Conservation (phyloP, 2,113 vertebrate genomes). For the Halichoeres trimaculatus region DNA sequence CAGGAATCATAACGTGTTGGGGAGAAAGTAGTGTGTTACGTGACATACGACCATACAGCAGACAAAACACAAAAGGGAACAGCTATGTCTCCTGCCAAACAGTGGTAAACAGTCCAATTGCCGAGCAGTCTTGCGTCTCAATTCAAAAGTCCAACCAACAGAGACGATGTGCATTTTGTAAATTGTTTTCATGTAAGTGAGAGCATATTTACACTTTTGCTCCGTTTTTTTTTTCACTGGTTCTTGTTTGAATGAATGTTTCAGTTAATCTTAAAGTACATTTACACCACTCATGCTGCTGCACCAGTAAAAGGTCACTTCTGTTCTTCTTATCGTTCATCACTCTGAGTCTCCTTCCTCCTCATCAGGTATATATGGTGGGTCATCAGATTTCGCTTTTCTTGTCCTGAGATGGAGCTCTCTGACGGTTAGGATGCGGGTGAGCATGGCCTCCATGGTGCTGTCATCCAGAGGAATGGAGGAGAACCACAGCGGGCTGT, state of each 20-base stretch:
- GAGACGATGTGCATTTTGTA: neutral
- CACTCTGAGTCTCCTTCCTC: conserved; percentile 62
- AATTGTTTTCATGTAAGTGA: neutral
- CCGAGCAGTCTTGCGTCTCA: neutral
- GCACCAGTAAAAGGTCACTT: conserved; percentile 52
- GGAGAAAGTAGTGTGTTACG: conserved; percentile 1
- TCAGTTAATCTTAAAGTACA: conserved; percentile 34
- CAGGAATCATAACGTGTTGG: conserved; percentile 7
- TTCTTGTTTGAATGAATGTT: conserved; percentile 10
- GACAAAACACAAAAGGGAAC: conserved; percentile 11
- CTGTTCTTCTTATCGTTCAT: conserved; percentile 10
- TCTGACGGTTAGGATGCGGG: conserved; percentile 92
- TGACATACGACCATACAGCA: conserved; percentile 18
- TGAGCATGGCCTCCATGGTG: conserved; percentile 96
- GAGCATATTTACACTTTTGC: neutral
- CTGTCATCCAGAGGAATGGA: conserved; percentile 89
- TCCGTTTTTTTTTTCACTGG: conserved; percentile 18
- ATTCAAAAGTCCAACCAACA: neutral
- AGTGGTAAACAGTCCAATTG: conserved; percentile 25
- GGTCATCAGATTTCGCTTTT: conserved; percentile 67
- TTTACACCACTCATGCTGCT: conserved; percentile 49
- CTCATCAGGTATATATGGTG: conserved; percentile 16
- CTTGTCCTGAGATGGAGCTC: conserved; percentile 88
- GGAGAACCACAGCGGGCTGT: conserved; percentile 98
- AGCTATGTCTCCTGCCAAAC: neutral